Conservation (phyloP, 2,797 vertebrate species). For the Cottoperca gobio region DNA sequence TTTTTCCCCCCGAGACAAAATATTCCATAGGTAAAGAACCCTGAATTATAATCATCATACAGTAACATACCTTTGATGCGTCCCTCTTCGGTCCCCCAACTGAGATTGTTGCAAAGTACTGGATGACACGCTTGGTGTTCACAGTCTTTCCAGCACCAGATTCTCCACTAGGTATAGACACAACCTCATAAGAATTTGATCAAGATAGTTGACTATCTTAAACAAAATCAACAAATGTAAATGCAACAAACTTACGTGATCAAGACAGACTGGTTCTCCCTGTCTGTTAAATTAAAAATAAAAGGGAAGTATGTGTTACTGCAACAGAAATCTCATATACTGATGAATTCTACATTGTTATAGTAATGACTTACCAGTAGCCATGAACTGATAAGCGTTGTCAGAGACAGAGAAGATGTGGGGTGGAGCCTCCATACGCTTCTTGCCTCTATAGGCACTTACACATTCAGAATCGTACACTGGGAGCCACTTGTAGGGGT, state of each 20-base stretch:
- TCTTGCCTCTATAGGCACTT: conserved; percentile 89
- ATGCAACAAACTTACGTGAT: conserved; percentile 85
- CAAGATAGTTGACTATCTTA: neutral
- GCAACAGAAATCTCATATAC: neutral
- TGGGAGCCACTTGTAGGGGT: conserved; percentile 90
- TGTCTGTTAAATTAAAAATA: conserved; percentile 77
- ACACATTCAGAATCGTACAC: conserved; percentile 89
- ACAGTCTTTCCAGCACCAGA: conserved; percentile 88
- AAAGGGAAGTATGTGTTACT: neutral
- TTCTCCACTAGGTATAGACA: conserved; percentile 78
- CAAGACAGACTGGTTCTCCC: conserved; percentile 90
- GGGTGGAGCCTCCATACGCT: conserved; percentile 90
- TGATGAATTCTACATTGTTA: neutral
- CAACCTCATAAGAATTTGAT: conserved; percentile 7
- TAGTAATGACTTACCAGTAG: conserved; percentile 67
- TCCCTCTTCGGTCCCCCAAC: conserved; percentile 73
- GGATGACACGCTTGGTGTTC: conserved; percentile 87
- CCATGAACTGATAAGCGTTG: conserved; percentile 89
- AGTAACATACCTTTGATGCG: conserved; percentile 21
- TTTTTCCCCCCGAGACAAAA: neutral
- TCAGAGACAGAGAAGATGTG: conserved; percentile 96
- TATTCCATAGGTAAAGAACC: neutral
- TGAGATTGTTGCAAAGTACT: conserved; percentile 85
- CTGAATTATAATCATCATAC: neutral
- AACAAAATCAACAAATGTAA: neutral